phyloP scores from a whole-genome alignment of 2,797 vertebrate species.

The Crocodylus rhombifer region DNA sequence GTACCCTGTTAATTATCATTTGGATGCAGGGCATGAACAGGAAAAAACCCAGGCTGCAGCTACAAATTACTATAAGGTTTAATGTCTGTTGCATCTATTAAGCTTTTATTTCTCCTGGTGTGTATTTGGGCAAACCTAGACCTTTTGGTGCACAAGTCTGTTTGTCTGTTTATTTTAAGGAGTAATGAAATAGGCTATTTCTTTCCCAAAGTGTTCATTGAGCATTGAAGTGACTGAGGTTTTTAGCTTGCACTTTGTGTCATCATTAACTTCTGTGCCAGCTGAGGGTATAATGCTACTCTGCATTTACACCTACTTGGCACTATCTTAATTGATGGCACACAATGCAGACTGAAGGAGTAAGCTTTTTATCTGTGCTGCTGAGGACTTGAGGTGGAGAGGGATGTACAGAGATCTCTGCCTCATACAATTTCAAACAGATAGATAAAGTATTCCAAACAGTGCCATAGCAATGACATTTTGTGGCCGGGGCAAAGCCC shows the following conservation, averaged over 20 bases:
- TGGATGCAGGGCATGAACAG: neutral
- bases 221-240: neutral
- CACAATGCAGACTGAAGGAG: neutral
- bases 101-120: neutral
- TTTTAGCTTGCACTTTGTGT: neutral
- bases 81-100: fast-evolving
- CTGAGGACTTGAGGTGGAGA: neutral
- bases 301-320: neutral
- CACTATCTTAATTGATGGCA: neutral
- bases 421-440: neutral
- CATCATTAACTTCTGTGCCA: neutral
- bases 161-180: neutral
- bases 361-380: neutral
- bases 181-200: fast-evolving
- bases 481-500: no score
- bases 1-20: fast-evolving
- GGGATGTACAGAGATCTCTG: neutral
- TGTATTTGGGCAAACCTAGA: neutral
- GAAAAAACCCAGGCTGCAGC: neutral
- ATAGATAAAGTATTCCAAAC: neutral
- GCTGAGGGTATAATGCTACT: fast-evolving
- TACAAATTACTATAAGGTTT: fast-evolving
- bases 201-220: fast-evolving
- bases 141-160: neutral
- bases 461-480: neutral